Percentiles rank a stretch among this genome's conserved stretches.
Evolutionary conservation across 2,888 invertebrate species (phyloP).

Genomic region (Agrotis exclamationis): DNA sequence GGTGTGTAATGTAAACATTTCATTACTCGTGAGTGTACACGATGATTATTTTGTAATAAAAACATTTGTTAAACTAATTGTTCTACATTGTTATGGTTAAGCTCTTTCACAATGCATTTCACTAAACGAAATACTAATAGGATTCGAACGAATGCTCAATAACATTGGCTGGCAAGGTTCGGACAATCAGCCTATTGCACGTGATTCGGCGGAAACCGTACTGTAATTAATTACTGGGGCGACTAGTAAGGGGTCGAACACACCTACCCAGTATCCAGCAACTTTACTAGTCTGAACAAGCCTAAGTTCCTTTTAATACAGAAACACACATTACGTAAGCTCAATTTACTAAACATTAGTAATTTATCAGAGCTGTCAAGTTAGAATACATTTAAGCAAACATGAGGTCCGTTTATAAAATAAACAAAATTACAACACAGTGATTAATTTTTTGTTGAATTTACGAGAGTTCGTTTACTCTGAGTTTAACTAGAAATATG

Average conservation of each 20-base stretch:
- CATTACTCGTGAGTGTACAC: no score
- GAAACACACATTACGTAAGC: constrained; percentile 46
- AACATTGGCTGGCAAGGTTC: constrained; percentile 69
- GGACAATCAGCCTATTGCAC: constrained; percentile 74
- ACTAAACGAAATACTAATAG: constrained; percentile 39
- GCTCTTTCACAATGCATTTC: constrained; percentile 16
- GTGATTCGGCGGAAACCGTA: constrained; percentile 77
- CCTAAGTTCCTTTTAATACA: constrained; percentile 37
- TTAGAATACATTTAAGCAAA: constrained; percentile 26
- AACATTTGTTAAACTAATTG: not conserved
- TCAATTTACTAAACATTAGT: constrained; percentile 56
- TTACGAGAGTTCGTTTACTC: constrained; percentile 14
- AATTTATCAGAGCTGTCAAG: constrained; percentile 59
- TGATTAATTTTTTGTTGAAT: constrained; percentile 31
- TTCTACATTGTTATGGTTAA: not conserved
- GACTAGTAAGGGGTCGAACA: constrained; percentile 62
- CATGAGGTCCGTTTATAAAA: constrained; percentile 2
- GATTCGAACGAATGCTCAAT: constrained; percentile 67
- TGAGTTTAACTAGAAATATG: not conserved
- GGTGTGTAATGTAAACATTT: no score
- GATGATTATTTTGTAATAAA: not conserved
- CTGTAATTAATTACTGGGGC: constrained; percentile 76
- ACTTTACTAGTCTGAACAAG: constrained; percentile 44
- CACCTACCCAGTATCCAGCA: constrained; percentile 64
- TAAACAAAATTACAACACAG: constrained; percentile 21